Conservation (phyloP, 35 echinoderm and acorn worm species). For the Apostichopus japonicus region DNA sequence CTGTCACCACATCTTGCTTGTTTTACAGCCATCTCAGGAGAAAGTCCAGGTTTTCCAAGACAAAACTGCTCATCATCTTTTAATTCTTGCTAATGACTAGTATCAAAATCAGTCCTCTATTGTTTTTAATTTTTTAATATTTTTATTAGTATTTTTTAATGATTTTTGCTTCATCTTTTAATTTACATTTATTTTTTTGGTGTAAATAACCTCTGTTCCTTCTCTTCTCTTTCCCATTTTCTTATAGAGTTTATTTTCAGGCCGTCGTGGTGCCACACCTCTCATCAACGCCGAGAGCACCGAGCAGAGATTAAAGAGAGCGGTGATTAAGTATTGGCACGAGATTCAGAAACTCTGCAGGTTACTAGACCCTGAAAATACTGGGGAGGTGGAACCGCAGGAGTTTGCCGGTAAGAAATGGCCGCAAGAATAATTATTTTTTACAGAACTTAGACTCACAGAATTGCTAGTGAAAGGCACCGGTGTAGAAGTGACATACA, state of each 20-base stretch:
- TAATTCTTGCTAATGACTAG: too few species aligned
- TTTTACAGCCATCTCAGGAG: too few species aligned
- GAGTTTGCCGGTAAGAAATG: slow-evolving; percentile 77
- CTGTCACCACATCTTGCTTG: too few species aligned
- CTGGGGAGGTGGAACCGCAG: slow-evolving; percentile 61
- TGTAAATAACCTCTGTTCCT: too few species aligned
- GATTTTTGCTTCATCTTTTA: too few species aligned
- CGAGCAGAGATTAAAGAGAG: slow-evolving; percentile 78
- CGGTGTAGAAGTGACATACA: too few species aligned
- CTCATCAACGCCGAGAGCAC: slow-evolving; percentile 89
- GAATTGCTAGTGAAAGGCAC: too few species aligned
- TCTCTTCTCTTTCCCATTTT: not conserved
- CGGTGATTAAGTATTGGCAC: slow-evolving; percentile 86
- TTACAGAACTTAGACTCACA: not conserved
- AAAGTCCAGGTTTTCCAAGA: too few species aligned
- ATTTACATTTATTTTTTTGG: not conserved
- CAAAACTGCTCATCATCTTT: too few species aligned
- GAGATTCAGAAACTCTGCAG: slow-evolving; percentile 81
- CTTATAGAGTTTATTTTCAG: slow-evolving; percentile 28
- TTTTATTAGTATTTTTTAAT: too few species aligned
- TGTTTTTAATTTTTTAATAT: too few species aligned
- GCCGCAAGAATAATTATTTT: not conserved
- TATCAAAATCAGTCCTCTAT: too few species aligned
- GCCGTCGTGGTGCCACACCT: slow-evolving; percentile 76
- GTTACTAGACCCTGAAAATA: slow-evolving; percentile 65